Evolutionary conservation across 2,113 vertebrate genomes (phyloP).

Genomic region (Hippocampus abdominalis): DNA sequence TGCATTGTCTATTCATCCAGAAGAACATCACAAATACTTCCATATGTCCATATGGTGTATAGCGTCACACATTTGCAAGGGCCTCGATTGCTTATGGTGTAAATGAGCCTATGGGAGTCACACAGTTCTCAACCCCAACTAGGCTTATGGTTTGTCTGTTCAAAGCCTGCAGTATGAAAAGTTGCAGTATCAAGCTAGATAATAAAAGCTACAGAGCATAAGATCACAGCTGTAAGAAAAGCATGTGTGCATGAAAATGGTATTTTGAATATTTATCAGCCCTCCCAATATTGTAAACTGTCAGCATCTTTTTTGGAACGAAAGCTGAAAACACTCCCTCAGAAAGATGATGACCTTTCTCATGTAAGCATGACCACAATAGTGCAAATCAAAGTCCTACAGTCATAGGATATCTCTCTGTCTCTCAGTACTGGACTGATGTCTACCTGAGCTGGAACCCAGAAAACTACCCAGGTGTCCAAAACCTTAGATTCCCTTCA

Average conservation of each 20-base stretch:
- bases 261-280: neutral
- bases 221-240: neutral
- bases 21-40: neutral
- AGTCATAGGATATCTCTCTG: neutral
- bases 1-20: neutral
- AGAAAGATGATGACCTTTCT: neutral
- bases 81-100: neutral
- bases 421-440: slow-evolving; percentile 79
- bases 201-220: neutral
- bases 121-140: neutral
- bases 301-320: neutral
- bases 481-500: slow-evolving; percentile 81
- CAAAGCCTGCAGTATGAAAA: neutral
- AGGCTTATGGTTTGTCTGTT: neutral
- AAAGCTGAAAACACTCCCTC: neutral
- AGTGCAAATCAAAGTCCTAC: neutral
- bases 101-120: neutral
- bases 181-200: neutral
- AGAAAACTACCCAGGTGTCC: slow-evolving; percentile 79
- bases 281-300: neutral
- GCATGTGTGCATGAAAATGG: neutral
- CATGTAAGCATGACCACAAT: neutral
- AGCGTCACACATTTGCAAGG: neutral
- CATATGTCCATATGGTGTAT: neutral
- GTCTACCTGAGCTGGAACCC: slow-evolving; percentile 83